A percentile compares a stretch with the other conserved stretches of the same genome.
Conservation (phyloP, 2,113 vertebrate genomes). For the Zingel zingel region DNA sequence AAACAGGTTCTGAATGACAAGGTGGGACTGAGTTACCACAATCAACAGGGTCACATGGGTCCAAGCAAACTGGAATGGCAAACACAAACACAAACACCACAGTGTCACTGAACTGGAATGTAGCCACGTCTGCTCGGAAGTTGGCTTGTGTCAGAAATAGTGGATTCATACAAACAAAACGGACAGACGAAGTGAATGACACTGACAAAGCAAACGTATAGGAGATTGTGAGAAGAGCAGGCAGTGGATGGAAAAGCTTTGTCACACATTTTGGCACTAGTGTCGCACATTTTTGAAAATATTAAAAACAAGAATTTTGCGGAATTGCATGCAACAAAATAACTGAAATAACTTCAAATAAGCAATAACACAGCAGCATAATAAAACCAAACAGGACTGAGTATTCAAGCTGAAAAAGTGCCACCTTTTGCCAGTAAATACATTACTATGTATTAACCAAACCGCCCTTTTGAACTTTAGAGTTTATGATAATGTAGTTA, state of each 20-base stretch:
- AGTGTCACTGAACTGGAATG: constrained; percentile 73
- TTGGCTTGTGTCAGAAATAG: constrained; percentile 29
- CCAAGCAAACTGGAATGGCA: constrained; percentile 99
- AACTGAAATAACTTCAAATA: neutral
- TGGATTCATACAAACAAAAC: constrained; percentile 17
- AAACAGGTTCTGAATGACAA: constrained; percentile 99
- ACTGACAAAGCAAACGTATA: neutral
- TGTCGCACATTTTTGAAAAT: neutral
- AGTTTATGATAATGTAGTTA: neutral
- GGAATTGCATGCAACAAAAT: neutral
- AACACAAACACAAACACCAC: constrained; percentile 87
- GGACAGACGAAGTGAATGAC: constrained; percentile 10
- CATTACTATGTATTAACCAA: neutral
- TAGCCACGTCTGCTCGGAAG: constrained; percentile 35
- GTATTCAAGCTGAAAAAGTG: neutral
- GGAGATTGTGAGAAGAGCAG: neutral
- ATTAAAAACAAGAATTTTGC: neutral
- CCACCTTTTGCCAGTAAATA: neutral
- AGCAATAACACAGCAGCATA: neutral
- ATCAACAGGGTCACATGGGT: constrained; percentile 99
- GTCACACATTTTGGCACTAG: neutral
- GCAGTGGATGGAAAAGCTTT: constrained; percentile 1
- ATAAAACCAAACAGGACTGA: neutral
- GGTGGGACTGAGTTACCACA: constrained; percentile 99
- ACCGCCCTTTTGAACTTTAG: neutral